phyloP scores from a whole-genome alignment of 2,888 invertebrate genomes.

The Brachynemurus nebulosus region DNA sequence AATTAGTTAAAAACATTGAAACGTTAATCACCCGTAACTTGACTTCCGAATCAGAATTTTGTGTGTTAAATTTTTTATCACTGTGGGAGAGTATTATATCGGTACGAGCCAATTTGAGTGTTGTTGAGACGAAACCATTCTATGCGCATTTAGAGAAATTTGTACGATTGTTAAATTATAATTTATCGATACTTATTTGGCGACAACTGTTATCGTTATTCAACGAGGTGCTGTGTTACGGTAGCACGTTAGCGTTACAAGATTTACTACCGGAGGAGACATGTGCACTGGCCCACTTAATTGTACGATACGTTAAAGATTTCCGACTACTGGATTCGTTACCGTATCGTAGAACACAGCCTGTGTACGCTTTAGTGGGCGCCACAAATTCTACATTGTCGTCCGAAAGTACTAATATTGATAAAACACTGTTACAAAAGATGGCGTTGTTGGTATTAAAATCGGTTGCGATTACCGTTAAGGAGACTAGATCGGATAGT shows the following conservation, averaged over 20 bases:
- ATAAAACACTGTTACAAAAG: constrained; percentile 70
- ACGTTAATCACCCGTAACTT: constrained; percentile 41
- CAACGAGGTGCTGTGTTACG: constrained; percentile 83
- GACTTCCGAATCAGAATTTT: constrained; percentile 50
- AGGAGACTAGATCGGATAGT: constrained; percentile 77
- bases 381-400: constrained; percentile 26
- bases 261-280: constrained; percentile 80
- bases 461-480: constrained; percentile 79
- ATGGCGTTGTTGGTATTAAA: constrained; percentile 77
- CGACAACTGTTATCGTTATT: constrained; percentile 72
- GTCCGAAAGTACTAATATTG: constrained; percentile 32
- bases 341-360: constrained; percentile 28
- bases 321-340: constrained; percentile 53
- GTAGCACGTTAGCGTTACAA: constrained; percentile 77
- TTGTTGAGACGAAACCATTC: constrained; percentile 79
- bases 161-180: constrained; percentile 50
- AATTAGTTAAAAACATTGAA: constrained; percentile 58
- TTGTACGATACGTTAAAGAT: constrained; percentile 76
- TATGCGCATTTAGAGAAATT: constrained; percentile 73
- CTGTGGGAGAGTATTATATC: constrained; percentile 85
- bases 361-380: constrained; percentile 31
- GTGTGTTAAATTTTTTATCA: constrained; percentile 66
- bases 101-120: constrained; percentile 78
- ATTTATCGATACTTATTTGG: constrained; percentile 71
- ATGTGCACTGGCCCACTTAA: constrained; percentile 70